Conservation (phyloP, 64 coral and sea anemone species). For the Stylophora pistillata region DNA sequence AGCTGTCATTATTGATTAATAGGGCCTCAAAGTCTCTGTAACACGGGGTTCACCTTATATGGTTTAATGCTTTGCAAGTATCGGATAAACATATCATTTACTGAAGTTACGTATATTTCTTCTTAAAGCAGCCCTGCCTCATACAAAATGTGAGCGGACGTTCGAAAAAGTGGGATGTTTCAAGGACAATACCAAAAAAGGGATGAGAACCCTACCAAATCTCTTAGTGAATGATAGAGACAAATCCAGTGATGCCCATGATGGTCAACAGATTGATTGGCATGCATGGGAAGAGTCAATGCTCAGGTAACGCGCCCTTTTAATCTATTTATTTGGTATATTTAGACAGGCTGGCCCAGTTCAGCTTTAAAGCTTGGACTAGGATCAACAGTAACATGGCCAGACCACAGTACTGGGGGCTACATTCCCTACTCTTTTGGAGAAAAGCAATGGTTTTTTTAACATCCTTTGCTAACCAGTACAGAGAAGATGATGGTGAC, state of each 20-base stretch:
- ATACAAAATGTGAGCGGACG: conserved; percentile 30
- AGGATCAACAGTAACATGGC: too few species aligned
- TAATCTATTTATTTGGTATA: background rate
- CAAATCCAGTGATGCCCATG: conserved; percentile 40
- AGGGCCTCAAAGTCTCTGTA: too few species aligned
- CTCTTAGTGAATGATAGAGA: conserved; percentile 64
- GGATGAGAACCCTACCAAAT: conserved; percentile 40
- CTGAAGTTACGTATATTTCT: background rate
- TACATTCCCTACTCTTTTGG: too few species aligned
- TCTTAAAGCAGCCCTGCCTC: background rate
- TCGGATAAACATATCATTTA: background rate
- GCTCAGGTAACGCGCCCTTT: conserved; percentile 50
- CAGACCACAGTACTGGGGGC: too few species aligned
- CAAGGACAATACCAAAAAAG: conserved; percentile 12
- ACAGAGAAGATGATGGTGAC: too few species aligned
- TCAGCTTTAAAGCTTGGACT: too few species aligned
- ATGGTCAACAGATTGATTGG: conserved; percentile 80
- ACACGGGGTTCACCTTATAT: too few species aligned
- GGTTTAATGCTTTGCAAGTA: too few species aligned
- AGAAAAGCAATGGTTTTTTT: too few species aligned
- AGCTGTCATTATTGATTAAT: too few species aligned
- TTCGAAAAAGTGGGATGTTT: conserved; percentile 57
- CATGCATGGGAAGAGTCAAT: conserved; percentile 64
- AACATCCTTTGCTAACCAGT: too few species aligned
- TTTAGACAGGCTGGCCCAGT: too few species aligned